Evolutionary conservation across 2,797 vertebrate species (phyloP).

Genomic region (Hemibagrus guttatus): DNA sequence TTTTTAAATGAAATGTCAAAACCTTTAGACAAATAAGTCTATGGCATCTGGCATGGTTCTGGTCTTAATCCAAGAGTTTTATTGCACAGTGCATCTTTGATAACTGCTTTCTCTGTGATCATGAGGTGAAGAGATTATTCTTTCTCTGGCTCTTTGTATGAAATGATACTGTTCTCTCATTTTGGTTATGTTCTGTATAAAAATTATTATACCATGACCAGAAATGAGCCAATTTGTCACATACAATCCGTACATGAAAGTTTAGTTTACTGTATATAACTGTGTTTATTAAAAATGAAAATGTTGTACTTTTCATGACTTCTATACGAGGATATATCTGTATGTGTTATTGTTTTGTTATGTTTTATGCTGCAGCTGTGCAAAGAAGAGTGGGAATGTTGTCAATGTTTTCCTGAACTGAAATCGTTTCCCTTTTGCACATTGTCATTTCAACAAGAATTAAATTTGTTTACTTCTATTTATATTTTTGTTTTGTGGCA

Average conservation of each 20-base stretch:
- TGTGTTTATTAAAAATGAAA: neutral
- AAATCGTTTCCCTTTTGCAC: neutral
- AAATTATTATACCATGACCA: neutral
- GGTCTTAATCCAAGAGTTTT: neutral
- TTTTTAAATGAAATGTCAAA: neutral
- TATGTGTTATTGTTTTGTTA: neutral
- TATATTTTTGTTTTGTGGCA: too few relatives aligned
- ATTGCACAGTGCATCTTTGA: neutral
- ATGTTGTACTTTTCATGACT: neutral
- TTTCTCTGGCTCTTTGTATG: neutral
- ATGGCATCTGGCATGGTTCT: neutral
- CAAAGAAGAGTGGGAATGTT: neutral
- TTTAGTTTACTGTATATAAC: neutral
- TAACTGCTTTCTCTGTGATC: neutral
- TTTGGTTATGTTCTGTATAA: neutral
- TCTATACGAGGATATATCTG: neutral
- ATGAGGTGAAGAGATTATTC: neutral
- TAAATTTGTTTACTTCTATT: too few relatives aligned
- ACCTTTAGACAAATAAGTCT: neutral
- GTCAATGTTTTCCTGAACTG: neutral
- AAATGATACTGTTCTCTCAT: neutral
- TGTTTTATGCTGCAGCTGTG: neutral
- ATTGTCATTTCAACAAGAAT: neutral
- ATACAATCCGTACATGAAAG: neutral
- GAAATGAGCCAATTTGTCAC: neutral